Evolutionary conservation across 2,797 vertebrate species (phyloP).

Genomic region (Artibeus jamaicensis): DNA sequence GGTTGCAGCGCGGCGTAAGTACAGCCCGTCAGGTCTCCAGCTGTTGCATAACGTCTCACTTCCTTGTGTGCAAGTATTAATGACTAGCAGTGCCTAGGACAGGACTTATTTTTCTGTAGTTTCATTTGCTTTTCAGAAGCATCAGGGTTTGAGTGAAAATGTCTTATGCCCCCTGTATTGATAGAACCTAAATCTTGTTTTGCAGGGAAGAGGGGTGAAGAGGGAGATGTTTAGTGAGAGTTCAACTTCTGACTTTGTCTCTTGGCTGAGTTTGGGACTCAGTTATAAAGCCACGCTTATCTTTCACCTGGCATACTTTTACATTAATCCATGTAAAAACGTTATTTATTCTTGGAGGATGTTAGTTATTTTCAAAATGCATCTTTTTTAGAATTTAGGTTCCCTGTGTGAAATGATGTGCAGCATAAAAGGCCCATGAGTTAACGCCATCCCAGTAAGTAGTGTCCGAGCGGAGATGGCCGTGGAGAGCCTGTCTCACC

Average conservation of each 20-base stretch:
- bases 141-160: not conserved
- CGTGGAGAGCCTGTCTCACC: not conserved
- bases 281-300: not conserved
- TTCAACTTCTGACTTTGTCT: not conserved
- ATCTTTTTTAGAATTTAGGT: not conserved
- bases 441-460: not conserved
- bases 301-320: not conserved
- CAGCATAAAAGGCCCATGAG: not conserved
- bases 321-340: not conserved
- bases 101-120: not conserved
- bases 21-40: not conserved
- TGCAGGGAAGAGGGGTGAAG: not conserved
- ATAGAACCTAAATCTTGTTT: not conserved
- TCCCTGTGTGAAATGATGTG: not conserved
- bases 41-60: not conserved
- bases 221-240: not conserved
- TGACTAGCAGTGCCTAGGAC: not conserved
- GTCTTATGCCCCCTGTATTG: not conserved
- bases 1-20: not conserved
- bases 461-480: not conserved
- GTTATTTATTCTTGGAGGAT: not conserved
- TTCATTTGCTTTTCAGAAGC: constrained; percentile 4
- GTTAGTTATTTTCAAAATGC: not conserved
- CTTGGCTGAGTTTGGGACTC: not conserved
- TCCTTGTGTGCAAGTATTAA: not conserved